Evolutionary conservation across 2,113 vertebrate genomes (phyloP).

Genomic region (Trachemys scripta): DNA sequence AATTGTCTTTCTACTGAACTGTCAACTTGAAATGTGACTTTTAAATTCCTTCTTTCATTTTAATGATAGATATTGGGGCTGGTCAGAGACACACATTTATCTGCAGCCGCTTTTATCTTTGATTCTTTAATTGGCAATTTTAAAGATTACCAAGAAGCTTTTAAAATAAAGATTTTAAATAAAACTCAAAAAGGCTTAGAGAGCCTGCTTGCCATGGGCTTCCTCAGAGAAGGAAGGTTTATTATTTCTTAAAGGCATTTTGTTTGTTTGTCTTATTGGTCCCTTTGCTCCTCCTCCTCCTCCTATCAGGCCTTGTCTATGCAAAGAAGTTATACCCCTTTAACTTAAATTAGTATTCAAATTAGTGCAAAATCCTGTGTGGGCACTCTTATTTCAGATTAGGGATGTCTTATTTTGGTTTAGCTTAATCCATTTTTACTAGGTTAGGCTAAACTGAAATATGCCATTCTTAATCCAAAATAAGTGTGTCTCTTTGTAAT

Average conservation of each 20-base stretch:
- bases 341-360: background rate
- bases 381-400: fast-evolving
- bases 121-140: background rate
- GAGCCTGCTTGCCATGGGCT: background rate
- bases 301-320: background rate
- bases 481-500: background rate
- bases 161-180: constrained; percentile 12
- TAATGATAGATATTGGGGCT: background rate
- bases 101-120: constrained; percentile 32
- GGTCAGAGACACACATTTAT: constrained; percentile 11
- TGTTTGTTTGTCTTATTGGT: background rate
- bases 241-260: constrained; percentile 6
- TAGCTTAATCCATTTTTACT: background rate
- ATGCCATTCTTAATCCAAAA: background rate
- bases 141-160: too few relatives aligned
- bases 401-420: background rate
- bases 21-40: constrained; percentile 16
- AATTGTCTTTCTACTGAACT: background rate
- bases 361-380: background rate
- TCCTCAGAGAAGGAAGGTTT: background rate
- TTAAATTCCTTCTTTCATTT: background rate
- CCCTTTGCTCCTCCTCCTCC: background rate
- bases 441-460: background rate
- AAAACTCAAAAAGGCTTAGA: constrained; percentile 19
- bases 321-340: background rate